Conservation (phyloP, 2,888 invertebrate genomes). For the Diaprepes abbreviatus region DNA sequence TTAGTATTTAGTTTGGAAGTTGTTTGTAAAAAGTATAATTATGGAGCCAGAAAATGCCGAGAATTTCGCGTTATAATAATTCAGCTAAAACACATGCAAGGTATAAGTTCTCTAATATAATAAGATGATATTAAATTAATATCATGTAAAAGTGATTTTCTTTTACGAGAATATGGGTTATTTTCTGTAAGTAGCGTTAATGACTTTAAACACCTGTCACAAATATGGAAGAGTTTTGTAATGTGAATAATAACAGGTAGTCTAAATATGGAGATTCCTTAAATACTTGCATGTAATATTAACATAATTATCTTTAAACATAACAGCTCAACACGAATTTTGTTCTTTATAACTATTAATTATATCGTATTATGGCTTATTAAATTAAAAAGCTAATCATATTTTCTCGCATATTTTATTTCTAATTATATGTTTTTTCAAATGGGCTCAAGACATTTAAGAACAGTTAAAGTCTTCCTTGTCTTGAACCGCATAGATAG, state of each 20-base stretch:
- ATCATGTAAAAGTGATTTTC: background rate
- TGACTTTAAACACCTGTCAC: slow-evolving; percentile 23
- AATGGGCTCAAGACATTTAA: no score
- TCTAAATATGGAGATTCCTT: slow-evolving; percentile 23
- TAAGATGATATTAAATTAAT: slow-evolving; percentile 2
- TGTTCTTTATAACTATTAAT: background rate
- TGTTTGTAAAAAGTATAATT: no score
- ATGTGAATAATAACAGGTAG: slow-evolving; percentile 22
- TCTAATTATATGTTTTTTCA: no score
- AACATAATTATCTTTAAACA: slow-evolving; percentile 19
- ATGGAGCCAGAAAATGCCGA: no score
- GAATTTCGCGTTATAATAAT: no score
- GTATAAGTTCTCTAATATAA: background rate
- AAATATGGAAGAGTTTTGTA: slow-evolving; percentile 31
- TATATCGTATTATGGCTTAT: slow-evolving; percentile 1
- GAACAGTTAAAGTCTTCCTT: no score
- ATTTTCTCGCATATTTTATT: no score
- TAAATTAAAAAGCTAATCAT: no score
- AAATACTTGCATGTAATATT: slow-evolving; percentile 11
- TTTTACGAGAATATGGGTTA: slow-evolving; percentile 12
- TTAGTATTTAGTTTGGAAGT: no score
- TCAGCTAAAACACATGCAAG: no score
- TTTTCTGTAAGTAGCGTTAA: slow-evolving; percentile 24
- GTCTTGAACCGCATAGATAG: no score
- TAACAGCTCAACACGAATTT: slow-evolving; percentile 10